Percentiles rank a stretch among this genome's conserved stretches.
phyloP scores from a whole-genome alignment of 1,140 invertebrate species.

The Drosophila mayri region DNA sequence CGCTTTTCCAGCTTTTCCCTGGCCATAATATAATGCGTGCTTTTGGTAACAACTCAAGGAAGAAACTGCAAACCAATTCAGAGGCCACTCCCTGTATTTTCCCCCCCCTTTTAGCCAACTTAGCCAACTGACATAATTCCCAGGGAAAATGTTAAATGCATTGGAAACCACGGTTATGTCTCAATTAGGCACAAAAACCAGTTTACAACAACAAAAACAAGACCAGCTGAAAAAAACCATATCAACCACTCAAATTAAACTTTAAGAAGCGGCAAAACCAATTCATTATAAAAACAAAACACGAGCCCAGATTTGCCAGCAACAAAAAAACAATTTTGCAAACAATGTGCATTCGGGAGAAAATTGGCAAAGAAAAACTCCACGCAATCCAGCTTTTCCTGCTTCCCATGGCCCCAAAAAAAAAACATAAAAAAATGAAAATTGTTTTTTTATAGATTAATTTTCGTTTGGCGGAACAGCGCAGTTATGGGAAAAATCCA shows the following conservation, averaged over 20 bases:
- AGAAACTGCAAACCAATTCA: constrained; percentile 39
- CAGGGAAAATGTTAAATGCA: constrained; percentile 73
- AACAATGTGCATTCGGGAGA: constrained; percentile 57
- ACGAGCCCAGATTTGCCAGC: constrained; percentile 5
- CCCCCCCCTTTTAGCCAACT: background rate
- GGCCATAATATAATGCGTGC: constrained; percentile 39
- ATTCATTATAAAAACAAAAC: constrained; percentile 44
- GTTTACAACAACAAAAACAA: constrained; percentile 26
- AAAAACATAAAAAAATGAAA: constrained; percentile 10
- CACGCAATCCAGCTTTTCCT: constrained; percentile 60
- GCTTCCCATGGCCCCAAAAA: constrained; percentile 56
- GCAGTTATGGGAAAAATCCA: constrained; percentile 33
- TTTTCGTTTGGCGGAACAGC: constrained; percentile 56
- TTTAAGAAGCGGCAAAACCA: constrained; percentile 44
- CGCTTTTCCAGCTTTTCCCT: background rate
- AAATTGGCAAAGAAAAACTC: constrained; percentile 17
- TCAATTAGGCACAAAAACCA: constrained; percentile 63
- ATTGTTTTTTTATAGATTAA: constrained; percentile 60
- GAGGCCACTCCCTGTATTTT: constrained; percentile 17
- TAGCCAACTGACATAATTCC: constrained; percentile 76
- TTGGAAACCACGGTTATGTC: constrained; percentile 68
- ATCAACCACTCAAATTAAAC: constrained; percentile 26
- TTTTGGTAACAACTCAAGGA: constrained; percentile 28
- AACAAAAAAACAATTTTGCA: constrained; percentile 21
- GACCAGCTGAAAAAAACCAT: constrained; percentile 13